Evolutionary conservation across 2,113 vertebrate species (phyloP), one percentile per base, ranked within the genome.

Genomic region (Enhydra lutris): DNA sequence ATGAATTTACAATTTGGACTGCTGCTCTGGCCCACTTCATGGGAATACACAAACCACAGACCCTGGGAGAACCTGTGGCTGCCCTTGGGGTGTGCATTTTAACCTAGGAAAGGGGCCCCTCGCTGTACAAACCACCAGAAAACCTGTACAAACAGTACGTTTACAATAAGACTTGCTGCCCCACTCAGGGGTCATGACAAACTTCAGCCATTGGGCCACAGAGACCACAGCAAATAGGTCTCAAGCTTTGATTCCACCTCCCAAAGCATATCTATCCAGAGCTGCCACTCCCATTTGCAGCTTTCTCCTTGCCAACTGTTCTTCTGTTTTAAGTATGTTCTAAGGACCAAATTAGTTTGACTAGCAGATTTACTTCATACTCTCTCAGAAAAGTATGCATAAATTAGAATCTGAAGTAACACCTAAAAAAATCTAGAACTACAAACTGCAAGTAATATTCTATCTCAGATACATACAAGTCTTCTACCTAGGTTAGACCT

Each of bases 291-390:
- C 92, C 89, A 63, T 61, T 24, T 80, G 57, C 29, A 59, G 83
- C 31, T 17, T 3, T 42, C 31, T 79, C 90, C 87, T 65, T 61
- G 93, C 71, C 79, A 78, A 69, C 10, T 20, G 8, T 50, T 65
- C 59, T 85, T 85, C 61, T 80, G 63, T 31, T 96, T 89, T 67
- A 97, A 96, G 85, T 85, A 76, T 73, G 91, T 80, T 92, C 95
- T 89, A 95, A 92, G 74, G 89, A 94, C 78, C 88, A 90, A 71
- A 71, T 90, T 52, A 7, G 6, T 95, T 71, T 65, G 39, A 47
- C 31, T 74, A 39, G 65, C 26, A 71, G 24, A 71, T 73, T 63
- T 65, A 69, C 67, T 94, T 73, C 82, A 24, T 59, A 57, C 50
- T 50, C 36, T 82, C 47, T n/a, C 20, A 73, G 67, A 63, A 88